phyloP scores from a whole-genome alignment of 2,113 vertebrate species.

The Cynoglossus semilaevis region DNA sequence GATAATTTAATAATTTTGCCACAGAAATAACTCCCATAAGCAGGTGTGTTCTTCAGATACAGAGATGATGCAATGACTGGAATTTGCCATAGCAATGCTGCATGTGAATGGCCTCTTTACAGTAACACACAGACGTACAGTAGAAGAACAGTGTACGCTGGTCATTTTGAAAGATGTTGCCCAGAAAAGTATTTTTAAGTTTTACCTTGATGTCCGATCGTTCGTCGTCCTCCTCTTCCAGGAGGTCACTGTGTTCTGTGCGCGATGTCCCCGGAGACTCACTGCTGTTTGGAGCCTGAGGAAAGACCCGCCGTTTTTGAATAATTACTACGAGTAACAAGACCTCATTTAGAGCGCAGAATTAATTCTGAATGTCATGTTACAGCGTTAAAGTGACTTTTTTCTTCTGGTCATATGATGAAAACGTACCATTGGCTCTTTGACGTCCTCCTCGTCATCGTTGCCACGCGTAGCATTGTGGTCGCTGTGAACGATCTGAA shows the following conservation, averaged over 20 bases:
- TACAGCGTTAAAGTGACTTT: slow-evolving; percentile 7
- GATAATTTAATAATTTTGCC: too few relatives aligned
- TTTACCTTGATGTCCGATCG: slow-evolving; percentile 83
- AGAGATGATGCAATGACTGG: too few relatives aligned
- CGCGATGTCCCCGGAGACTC: slow-evolving; percentile 84
- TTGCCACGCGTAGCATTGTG: slow-evolving; percentile 80
- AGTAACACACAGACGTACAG: background rate
- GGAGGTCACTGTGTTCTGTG: slow-evolving; percentile 83
- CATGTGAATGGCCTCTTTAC: background rate
- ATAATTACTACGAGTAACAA: slow-evolving; percentile 50
- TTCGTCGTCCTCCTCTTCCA: slow-evolving; percentile 83
- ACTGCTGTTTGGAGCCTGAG: slow-evolving; percentile 83
- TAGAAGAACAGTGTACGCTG: slow-evolving; percentile 6
- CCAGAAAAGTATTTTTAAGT: slow-evolving; percentile 17
- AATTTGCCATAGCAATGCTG: too few relatives aligned
- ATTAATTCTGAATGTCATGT: slow-evolving; percentile 17
- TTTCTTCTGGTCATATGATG: background rate
- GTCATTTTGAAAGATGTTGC: slow-evolving; percentile 22
- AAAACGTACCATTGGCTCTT: slow-evolving; percentile 80
- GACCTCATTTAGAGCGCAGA: slow-evolving; percentile 40
- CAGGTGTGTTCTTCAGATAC: too few relatives aligned
- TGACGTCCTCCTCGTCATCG: slow-evolving; percentile 82
- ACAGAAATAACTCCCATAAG: too few relatives aligned
- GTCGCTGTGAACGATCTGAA: slow-evolving; percentile 83
- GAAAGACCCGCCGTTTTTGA: slow-evolving; percentile 52